phyloP scores from a whole-genome alignment of 2,113 vertebrate genomes.

The Perca fluviatilis region DNA sequence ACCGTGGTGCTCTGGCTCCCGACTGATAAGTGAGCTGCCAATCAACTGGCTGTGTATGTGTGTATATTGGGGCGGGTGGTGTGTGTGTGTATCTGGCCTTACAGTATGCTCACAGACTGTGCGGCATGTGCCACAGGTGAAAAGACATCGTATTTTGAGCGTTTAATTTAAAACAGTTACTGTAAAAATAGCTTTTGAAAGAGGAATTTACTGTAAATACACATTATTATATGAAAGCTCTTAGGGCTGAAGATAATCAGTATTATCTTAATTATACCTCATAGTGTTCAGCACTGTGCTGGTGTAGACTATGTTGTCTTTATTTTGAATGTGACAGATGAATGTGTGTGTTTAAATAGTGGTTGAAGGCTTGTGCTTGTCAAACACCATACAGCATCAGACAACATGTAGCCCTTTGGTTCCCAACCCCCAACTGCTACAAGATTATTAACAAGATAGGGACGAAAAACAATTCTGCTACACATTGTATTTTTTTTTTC shows the following conservation, averaged over 20 bases:
- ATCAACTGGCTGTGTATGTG: slow-evolving; percentile 52
- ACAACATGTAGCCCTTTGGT: neutral
- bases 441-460: neutral
- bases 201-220: neutral
- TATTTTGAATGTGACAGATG: neutral
- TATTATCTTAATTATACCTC: slow-evolving; percentile 7
- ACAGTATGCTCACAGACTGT: slow-evolving; percentile 21
- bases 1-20: slow-evolving; percentile 66
- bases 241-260: neutral
- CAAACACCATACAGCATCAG: neutral
- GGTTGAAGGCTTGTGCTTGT: neutral
- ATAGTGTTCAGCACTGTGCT: neutral
- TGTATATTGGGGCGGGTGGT: neutral
- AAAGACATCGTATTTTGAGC: neutral
- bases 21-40: slow-evolving; percentile 80
- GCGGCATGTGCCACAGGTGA: slow-evolving; percentile 28
- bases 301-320: neutral
- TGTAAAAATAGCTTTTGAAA: neutral
- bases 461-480: neutral
- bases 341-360: neutral
- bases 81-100: slow-evolving; percentile 7
- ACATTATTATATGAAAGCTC: neutral
- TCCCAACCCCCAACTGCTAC: neutral
- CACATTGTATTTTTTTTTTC: neutral
- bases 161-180: neutral